These are phyloP conservation scores for Morinoia aosen DNA, from an alignment of 2,888 invertebrate species.

Conservation along the genomic window DNA sequence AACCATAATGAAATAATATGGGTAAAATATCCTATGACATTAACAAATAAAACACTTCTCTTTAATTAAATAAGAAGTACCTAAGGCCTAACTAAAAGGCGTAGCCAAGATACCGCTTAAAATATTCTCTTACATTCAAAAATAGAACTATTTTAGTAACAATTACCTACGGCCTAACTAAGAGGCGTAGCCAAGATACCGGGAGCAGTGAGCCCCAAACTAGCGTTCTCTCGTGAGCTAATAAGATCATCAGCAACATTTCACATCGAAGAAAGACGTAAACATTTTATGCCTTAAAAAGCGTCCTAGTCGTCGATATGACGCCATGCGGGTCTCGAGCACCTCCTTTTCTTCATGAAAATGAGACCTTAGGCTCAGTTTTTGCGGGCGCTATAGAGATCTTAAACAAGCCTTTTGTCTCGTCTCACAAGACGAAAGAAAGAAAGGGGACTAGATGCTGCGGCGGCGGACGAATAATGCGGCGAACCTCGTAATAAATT, in stretches of 20 bases:
- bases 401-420: constrained; percentile 3
- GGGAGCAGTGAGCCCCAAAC: not conserved
- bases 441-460: not conserved
- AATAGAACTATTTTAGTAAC: too few relatives aligned
- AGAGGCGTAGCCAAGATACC: too few relatives aligned
- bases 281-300: not conserved
- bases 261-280: not conserved
- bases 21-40: too few relatives aligned
- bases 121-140: too few relatives aligned
- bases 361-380: not conserved
- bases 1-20: too few relatives aligned
- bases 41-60: too few relatives aligned
- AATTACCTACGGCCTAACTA: too few relatives aligned
- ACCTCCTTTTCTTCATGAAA: not conserved
- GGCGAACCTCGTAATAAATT: not conserved
- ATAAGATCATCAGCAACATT: not conserved
- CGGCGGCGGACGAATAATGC: not conserved
- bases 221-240: not conserved
- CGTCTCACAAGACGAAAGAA: not conserved
- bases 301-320: too few relatives aligned
- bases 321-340: too few relatives aligned
- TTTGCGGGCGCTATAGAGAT: not conserved
- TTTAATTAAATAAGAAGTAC: too few relatives aligned
- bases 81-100: too few relatives aligned
- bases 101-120: too few relatives aligned